A percentile compares a stretch with the other conserved stretches of the same genome.
These are phyloP conservation scores for Sapayoa aenigma DNA, from an alignment of 2,113 vertebrate genomes.

Conservation along the genomic window DNA sequence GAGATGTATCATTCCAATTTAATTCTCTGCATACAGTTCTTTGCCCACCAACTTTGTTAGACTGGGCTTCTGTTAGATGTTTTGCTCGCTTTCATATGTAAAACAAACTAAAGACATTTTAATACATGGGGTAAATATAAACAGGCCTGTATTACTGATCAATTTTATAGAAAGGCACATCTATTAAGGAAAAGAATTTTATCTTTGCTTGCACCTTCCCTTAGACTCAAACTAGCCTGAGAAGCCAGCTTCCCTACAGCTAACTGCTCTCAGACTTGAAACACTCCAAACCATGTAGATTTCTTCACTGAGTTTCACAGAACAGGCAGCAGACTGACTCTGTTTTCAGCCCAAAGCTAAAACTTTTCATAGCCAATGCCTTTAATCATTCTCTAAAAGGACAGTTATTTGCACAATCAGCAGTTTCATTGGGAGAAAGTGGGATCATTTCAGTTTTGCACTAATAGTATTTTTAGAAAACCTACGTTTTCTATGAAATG, in stretches of 20 bases:
- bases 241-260: neutral
- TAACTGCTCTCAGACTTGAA: neutral
- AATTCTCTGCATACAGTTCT: neutral
- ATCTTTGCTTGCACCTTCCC: neutral
- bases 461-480: neutral
- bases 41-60: neutral
- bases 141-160: neutral
- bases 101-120: neutral
- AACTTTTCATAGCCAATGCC: neutral
- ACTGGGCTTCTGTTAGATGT: neutral
- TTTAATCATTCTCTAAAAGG: neutral
- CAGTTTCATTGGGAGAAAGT: neutral
- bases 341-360: neutral
- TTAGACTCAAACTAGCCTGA: neutral
- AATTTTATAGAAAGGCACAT: neutral
- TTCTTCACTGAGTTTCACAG: neutral
- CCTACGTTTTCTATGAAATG: neutral
- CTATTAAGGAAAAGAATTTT: neutral
- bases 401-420: neutral
- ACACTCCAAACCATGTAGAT: neutral
- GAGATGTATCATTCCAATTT: neutral
- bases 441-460: neutral
- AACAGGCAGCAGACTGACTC: neutral
- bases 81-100: neutral
- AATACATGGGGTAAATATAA: neutral